phyloP scores from a whole-genome alignment of 2,888 invertebrate species.

The Pedicia rivosa region DNA sequence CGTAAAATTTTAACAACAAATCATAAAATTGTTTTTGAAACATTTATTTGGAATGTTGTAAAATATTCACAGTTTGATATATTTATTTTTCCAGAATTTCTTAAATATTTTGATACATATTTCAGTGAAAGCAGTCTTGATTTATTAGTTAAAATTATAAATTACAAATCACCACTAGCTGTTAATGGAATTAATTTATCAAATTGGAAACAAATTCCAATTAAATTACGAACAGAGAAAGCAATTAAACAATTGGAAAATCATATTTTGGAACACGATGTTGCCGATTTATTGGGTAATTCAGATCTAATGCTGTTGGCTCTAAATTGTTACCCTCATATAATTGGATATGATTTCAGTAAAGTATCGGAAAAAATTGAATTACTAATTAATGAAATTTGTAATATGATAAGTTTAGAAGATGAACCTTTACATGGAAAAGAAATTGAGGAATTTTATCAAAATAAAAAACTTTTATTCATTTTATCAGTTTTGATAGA shows the following conservation, averaged over 20 bases:
- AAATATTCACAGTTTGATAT: slow-evolving; percentile 54
- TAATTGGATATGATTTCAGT: slow-evolving; percentile 9
- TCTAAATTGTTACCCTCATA: slow-evolving; percentile 21
- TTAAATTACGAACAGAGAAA: slow-evolving; percentile 34
- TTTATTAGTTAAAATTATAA: slow-evolving; percentile 46
- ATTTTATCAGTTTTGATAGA: slow-evolving; percentile 41
- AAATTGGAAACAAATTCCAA: slow-evolving; percentile 48
- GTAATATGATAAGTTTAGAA: slow-evolving; percentile 5
- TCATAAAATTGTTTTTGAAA: slow-evolving; percentile 35
- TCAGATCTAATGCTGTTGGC: slow-evolving; percentile 28
- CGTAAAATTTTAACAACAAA: slow-evolving; percentile 18
- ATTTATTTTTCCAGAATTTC: slow-evolving; percentile 48
- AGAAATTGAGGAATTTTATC: neutral
- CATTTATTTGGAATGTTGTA: slow-evolving; percentile 48
- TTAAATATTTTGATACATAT: slow-evolving; percentile 39
- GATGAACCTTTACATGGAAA: slow-evolving; percentile 1
- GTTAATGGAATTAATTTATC: slow-evolving; percentile 40
- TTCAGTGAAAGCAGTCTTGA: slow-evolving; percentile 39
- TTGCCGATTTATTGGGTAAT: slow-evolving; percentile 18
- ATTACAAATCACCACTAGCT: slow-evolving; percentile 46
- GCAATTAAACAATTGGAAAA: slow-evolving; percentile 19
- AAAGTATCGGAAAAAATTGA: slow-evolving; percentile 10
- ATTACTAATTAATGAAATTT: slow-evolving; percentile 25
- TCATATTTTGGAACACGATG: slow-evolving; percentile 23
- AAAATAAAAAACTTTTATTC: slow-evolving; percentile 28